These are phyloP conservation scores for Nothura maculosa DNA, from an alignment of 2,797 vertebrate genomes.

Conservation along the genomic window DNA sequence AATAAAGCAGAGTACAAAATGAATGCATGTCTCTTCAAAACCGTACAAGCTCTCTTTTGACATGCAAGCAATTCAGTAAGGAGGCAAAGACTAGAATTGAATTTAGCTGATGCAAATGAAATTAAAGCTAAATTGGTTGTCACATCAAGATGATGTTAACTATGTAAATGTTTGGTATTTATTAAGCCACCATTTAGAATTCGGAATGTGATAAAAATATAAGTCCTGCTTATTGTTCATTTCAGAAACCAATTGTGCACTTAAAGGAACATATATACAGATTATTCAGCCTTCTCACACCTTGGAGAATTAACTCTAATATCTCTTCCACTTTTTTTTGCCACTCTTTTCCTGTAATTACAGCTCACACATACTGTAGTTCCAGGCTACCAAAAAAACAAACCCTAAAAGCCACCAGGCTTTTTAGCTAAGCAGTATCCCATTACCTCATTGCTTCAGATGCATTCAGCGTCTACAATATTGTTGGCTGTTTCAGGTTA, in stretches of 20 bases:
- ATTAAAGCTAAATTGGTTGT: conserved; percentile 79
- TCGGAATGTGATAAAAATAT: conserved; percentile 31
- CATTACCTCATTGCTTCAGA: conserved; percentile 88
- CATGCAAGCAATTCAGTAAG: conserved; percentile 29
- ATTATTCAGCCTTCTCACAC: not conserved
- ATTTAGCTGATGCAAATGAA: conserved; percentile 76
- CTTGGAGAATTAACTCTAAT: conserved; percentile 11
- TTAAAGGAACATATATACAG: not conserved
- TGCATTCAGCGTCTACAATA: conserved; percentile 81
- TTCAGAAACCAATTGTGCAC: not conserved
- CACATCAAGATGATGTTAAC: conserved; percentile 72
- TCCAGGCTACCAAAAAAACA: not conserved
- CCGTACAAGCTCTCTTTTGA: conserved; percentile 48
- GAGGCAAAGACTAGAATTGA: conserved; percentile 49
- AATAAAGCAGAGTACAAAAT: conserved; percentile 21
- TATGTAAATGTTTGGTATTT: conserved; percentile 76
- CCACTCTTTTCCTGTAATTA: conserved; percentile 13
- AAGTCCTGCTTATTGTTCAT: not conserved
- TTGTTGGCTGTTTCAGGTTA: conserved; percentile 87
- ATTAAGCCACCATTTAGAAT: conserved; percentile 45
- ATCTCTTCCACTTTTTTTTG: not conserved
- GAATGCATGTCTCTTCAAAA: conserved; percentile 31
- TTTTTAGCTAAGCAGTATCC: conserved; percentile 62
- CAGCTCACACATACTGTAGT: not conserved
- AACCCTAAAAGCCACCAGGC: not conserved